Evolutionary conservation across 2,113 vertebrate genomes (phyloP), one percentile per base, ranked within the genome.

Genomic region (Recurvirostra avosetta): DNA sequence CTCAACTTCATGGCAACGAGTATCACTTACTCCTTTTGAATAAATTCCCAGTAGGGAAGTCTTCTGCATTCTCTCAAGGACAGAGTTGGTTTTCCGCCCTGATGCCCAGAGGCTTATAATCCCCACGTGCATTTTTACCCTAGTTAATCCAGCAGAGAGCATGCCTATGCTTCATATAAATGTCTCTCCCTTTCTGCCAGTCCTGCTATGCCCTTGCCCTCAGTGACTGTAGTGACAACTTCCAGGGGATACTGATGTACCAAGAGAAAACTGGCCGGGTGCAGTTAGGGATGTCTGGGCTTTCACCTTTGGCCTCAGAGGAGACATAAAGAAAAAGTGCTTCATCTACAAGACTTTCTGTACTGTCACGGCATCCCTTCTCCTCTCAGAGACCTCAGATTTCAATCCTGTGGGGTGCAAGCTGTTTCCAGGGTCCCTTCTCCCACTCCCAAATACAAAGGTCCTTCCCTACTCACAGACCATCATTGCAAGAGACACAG

Each of bases 191-290:
- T 18, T 50, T 23, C 77, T 95, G 92, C 70, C 68, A 91, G 65
- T n/a, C 65, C 68, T 77, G 70, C 72, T 34, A 5, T 25, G 88
- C 53, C 77, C 45, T n/a, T 56, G 53, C 32, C 45, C 34, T 29
- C 92, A 30, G 55, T 36, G 71, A 23, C 77, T 89, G 56, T 56
- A 71, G 59, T 43, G 52, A 56, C 67, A 71, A 1, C 55, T 71
- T 74, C 75, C 68, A 86, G 41, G n/a, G 41, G 18, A 36, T 38
- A 70, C 52, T 49, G 56, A 36, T 12, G 50, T 10, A 52, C 12
- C 0, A 0, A 49, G 34, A 30, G 25, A 45, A 72, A 94, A 88
- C 41, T 0, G 0, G 21, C 53, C 1, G 0, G 50, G 36, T 88
- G 72, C 59, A 73, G 53, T 43, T 45, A 29, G 59, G 50, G n/a